phyloP scores from a whole-genome alignment of 2,113 vertebrate species.

The Prietella phreatophila region DNA sequence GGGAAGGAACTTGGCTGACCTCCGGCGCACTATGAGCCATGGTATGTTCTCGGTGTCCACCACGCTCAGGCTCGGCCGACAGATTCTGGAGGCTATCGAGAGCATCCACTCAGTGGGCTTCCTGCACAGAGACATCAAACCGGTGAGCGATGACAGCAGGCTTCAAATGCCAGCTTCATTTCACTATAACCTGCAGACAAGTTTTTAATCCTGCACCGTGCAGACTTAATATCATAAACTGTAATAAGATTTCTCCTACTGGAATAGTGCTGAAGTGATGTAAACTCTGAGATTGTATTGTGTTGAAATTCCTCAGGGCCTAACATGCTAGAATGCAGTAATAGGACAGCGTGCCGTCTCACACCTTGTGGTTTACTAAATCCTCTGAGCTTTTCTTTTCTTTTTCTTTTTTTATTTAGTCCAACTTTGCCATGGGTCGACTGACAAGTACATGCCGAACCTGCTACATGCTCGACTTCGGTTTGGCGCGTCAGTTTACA shows the following conservation, averaged over 20 bases:
- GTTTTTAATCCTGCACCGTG: not conserved
- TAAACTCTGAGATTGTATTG: not conserved
- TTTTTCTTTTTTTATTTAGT: constrained; percentile 71
- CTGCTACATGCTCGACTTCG: constrained; percentile 98
- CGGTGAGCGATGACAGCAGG: constrained; percentile 75
- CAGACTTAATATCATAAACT: not conserved
- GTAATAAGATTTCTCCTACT: not conserved
- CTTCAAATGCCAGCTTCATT: not conserved
- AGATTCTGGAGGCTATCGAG: constrained; percentile 95
- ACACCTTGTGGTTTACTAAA: not conserved
- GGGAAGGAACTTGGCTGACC: constrained; percentile 95
- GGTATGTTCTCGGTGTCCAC: constrained; percentile 91
- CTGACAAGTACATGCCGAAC: constrained; percentile 93
- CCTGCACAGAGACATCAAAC: constrained; percentile 96
- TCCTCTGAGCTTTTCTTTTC: not conserved
- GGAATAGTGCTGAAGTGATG: not conserved
- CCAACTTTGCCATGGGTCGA: constrained; percentile 98
- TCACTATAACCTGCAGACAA: not conserved
- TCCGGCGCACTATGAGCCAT: constrained; percentile 86
- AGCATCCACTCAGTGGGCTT: constrained; percentile 98
- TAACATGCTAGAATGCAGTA: not conserved
- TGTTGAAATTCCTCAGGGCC: too few species aligned
- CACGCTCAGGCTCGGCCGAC: constrained; percentile 87
- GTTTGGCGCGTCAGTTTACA: constrained; percentile 95
- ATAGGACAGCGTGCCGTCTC: not conserved